Evolutionary conservation across 2,888 invertebrate species (phyloP).

Genomic region (Cybosia mesomella): DNA sequence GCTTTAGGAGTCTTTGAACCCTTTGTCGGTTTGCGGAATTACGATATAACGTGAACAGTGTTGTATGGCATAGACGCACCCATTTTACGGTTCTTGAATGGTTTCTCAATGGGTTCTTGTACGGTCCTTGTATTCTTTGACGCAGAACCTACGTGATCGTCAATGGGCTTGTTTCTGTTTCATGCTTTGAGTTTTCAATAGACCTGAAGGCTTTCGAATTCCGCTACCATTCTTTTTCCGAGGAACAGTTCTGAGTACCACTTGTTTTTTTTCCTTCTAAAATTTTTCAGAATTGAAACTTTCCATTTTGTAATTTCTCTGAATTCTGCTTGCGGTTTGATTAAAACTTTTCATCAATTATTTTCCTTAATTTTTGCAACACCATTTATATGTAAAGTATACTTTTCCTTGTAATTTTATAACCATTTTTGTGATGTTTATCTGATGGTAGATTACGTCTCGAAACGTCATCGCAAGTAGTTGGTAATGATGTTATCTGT

Average conservation of each 20-base stretch:
- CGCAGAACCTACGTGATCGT: conserved; percentile 74
- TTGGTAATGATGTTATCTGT: conserved; percentile 31
- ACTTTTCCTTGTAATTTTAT: conserved; percentile 34
- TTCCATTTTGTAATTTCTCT: not conserved
- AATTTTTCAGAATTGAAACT: conserved; percentile 17
- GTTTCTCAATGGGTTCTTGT: conserved; percentile 59
- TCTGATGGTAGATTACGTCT: conserved; percentile 46
- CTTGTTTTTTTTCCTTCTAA: conserved; percentile 14
- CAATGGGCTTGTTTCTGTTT: conserved; percentile 80
- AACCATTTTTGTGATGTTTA: conserved; percentile 36
- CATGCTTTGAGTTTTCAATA: conserved; percentile 74
- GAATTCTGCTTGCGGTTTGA: not conserved
- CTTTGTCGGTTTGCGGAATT: conserved; percentile 81
- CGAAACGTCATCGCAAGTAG: conserved; percentile 28
- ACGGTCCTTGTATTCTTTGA: conserved; percentile 71
- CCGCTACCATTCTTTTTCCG: conserved; percentile 39
- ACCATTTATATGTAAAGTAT: not conserved
- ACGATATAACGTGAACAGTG: conserved; percentile 64
- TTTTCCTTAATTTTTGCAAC: conserved; percentile 15
- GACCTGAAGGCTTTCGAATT: conserved; percentile 59
- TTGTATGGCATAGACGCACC: conserved; percentile 64
- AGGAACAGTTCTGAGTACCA: conserved; percentile 19
- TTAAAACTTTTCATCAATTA: not conserved
- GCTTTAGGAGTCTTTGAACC: conserved; percentile 68
- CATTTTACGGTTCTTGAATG: conserved; percentile 72